Percentiles rank a stretch among this genome's conserved stretches.
These are phyloP conservation scores for Apteryx mantelli DNA, from an alignment of 2,113 vertebrate species.

Conservation along the genomic window DNA sequence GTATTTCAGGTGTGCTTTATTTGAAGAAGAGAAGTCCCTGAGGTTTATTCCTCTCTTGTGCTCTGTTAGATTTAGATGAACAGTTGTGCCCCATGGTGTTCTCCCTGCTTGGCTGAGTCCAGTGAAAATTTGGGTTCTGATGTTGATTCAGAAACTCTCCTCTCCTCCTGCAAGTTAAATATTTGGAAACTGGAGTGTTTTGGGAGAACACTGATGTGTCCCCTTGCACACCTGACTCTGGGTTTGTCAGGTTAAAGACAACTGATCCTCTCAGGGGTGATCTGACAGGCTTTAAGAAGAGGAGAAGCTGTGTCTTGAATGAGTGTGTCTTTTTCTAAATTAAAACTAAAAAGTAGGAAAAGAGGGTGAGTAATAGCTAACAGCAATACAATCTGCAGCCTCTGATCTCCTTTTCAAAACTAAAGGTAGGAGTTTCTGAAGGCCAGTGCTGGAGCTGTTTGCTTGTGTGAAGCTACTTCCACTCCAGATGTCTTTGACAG, in stretches of 20 bases:
- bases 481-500: background rate
- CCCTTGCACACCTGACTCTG: background rate
- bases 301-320: background rate
- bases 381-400: background rate
- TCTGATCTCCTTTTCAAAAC: background rate
- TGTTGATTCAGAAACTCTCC: background rate
- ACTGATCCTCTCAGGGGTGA: background rate
- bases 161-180: background rate
- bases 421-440: background rate
- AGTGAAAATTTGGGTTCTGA: background rate
- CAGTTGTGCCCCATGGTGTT: background rate
- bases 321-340: background rate
- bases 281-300: background rate
- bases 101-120: background rate
- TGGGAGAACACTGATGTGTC: background rate
- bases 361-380: background rate
- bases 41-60: background rate
- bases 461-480: background rate
- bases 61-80: fast-evolving
- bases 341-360: background rate
- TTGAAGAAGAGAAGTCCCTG: background rate
- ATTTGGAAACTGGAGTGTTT: background rate
- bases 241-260: background rate
- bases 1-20: background rate
- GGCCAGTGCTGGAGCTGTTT: background rate